Base-by-base conservation (phyloP, 1,140 invertebrate species). In the Akabosia matsudoensis region DNA sequence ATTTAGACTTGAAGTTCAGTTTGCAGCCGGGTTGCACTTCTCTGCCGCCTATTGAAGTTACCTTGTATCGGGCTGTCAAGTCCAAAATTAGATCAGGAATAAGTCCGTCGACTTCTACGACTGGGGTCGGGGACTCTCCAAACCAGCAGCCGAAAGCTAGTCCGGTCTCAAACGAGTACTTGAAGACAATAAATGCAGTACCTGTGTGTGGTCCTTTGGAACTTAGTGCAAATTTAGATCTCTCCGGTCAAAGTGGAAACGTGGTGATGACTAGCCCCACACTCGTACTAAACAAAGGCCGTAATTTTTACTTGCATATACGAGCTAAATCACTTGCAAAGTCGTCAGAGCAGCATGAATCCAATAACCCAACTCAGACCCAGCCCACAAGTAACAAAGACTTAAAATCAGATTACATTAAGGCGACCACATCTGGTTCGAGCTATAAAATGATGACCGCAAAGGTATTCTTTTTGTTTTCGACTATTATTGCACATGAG, bases 191-290 rank as follows among this genome's bases (percentile, higher is more conserved):
- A 82, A 94, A 95, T 85, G 93, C 92, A 0, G 94, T 96, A 83
- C 92, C 97, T 73, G 84, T 97, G 13, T 95, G 93, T 74, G 95
- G 95, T 1, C 95, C 95, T 10, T 88, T 96, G 0, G 90, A 91
- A 82, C 85, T 97, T 1, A 89, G 90, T 13, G 89, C 90, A 0
- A 92, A 91, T 78, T 87, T 96, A 76, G 94, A 97, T 85, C 82
- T 96, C 56, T 93, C 92, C 0, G 93, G 93, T 82, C 91, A 92
- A 82, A 90, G 90, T 31, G 94, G 94, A 14, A 90, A 90, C 26
- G 88, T 96, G 4, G 94, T 93, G 18, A 86, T 97, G 18, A 93
- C 94, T 0, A 96, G 94, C 82, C 93, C 94, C 0, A 90, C 92
- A 81, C 85, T 97, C 16, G 91, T 95, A 76, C 89, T 91, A 78